phyloP scores from a whole-genome alignment of 2,797 vertebrate species.

The Channa striata region DNA sequence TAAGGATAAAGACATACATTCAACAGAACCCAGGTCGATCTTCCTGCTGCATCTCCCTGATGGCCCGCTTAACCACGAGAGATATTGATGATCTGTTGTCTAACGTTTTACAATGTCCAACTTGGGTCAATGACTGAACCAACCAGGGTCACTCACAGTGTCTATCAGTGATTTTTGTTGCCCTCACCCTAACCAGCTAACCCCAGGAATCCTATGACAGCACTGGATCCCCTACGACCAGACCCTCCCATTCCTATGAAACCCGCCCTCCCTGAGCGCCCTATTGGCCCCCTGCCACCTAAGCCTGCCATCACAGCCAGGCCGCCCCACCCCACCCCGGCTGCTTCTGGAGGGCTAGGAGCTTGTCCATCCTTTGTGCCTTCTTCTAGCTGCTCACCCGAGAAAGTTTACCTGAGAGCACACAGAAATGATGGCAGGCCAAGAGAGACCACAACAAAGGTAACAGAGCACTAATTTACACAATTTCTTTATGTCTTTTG shows the following conservation, averaged over 20 bases:
- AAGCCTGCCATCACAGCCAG: conserved; percentile 77
- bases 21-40: too few relatives aligned
- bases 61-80: too few relatives aligned
- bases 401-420: conserved; percentile 42
- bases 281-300: conserved; percentile 73
- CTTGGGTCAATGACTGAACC: neutral
- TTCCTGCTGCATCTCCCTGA: too few relatives aligned
- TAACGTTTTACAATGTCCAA: too few relatives aligned
- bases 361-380: conserved; percentile 55
- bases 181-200: conserved; percentile 60
- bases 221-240: conserved; percentile 54
- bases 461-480: conserved; percentile 12
- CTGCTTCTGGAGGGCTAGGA: conserved; percentile 33
- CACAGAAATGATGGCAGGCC: conserved; percentile 26
- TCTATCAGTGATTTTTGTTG: neutral
- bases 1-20: too few relatives aligned
- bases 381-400: conserved; percentile 36
- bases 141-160: neutral
- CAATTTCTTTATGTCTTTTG: too few relatives aligned
- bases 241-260: conserved; percentile 69
- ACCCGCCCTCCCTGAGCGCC: conserved; percentile 69
- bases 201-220: conserved; percentile 71
- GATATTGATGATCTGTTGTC: too few relatives aligned
- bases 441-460: conserved; percentile 49
- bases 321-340: conserved; percentile 57